Evolutionary conservation across 92 coral and sea anemone species (phyloP), one percentile per base, ranked within the genome.

Genomic region (Actinernus sp.): DNA sequence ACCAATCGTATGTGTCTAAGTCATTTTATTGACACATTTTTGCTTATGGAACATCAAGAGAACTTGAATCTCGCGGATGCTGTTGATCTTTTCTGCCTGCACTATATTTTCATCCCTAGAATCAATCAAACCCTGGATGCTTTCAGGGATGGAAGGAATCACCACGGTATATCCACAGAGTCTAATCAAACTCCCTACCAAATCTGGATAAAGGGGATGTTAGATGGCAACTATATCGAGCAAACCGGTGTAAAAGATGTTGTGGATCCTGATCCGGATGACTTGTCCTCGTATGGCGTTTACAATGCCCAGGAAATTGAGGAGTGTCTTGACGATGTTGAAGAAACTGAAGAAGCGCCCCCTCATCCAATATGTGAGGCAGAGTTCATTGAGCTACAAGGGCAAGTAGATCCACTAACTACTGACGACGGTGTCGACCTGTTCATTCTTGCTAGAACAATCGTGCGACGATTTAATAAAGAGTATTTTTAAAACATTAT

Each of bases 231-330:
- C 21, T 44, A 44, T 24, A 6, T 44, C 4, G 9, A 48, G 13
- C 54, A 48, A 20, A 48, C 23, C 8, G 54, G 54, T 0, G 54
- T 48, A 2, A 48, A 48, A 48, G 54, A 48, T 48, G 54, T 48
- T 12, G 23, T 48, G 2, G 54, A 48, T 20, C 54, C 54, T 48
- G 23, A 48, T 3, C 54, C 54, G 9, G 54, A 13, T 9, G 26
- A 48, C 25, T 12, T 48, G 0, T 2, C 54, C 26, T 4, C 54
- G 27, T 48, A 13, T 16, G 54, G 54, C 9, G 26, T 48, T 20
- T 16, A 48, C 23, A 30, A 48, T 20, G 8, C 26, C 21, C 27
- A 48, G 6, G 9, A 4, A n/a, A 5, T 4, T 0, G n/a, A 18
- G 9, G 49, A 0, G 4, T 43, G 0, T 4, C 9, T n/a, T 0